A percentile compares a stretch with the other conserved stretches of the same genome.
Conservation (phyloP, 2,113 vertebrate genomes). For the Formicarius rufipectus region DNA sequence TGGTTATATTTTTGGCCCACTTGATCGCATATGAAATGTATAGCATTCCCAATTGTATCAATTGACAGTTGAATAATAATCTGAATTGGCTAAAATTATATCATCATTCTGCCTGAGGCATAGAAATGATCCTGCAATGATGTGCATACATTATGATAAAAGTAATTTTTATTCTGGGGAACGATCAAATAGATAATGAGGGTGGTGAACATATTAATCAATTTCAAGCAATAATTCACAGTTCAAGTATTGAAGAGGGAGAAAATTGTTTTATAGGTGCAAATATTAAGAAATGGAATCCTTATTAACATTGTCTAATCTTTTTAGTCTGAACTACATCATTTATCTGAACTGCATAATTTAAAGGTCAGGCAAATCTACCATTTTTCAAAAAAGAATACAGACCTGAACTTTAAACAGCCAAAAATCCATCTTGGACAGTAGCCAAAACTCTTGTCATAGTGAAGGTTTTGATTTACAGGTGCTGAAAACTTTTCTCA, state of each 20-base stretch:
- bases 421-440: neutral
- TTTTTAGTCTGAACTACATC: conserved; percentile 2
- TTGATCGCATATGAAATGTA: neutral
- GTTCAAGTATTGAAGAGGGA: conserved; percentile 18
- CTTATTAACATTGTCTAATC: conserved; percentile 34
- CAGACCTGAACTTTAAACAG: neutral
- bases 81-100: conserved; percentile 31
- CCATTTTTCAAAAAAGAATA: conserved; percentile 22
- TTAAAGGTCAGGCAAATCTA: conserved; percentile 44
- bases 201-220: conserved; percentile 54
- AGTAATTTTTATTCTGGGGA: conserved; percentile 11
- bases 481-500: neutral
- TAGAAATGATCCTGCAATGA: conserved; percentile 6
- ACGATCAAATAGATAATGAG: conserved; percentile 15
- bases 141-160: conserved; percentile 28
- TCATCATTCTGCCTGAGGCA: conserved; percentile 23
- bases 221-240: conserved; percentile 41
- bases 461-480: neutral
- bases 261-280: conserved; percentile 41
- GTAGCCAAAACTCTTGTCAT: neutral
- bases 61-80: conserved; percentile 51
- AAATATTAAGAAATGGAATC: conserved; percentile 45
- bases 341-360: conserved; percentile 41
- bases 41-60: neutral
- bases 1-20: neutral